phyloP scores from a whole-genome alignment of 2,888 invertebrate genomes.

The Odontocolon sp. region DNA sequence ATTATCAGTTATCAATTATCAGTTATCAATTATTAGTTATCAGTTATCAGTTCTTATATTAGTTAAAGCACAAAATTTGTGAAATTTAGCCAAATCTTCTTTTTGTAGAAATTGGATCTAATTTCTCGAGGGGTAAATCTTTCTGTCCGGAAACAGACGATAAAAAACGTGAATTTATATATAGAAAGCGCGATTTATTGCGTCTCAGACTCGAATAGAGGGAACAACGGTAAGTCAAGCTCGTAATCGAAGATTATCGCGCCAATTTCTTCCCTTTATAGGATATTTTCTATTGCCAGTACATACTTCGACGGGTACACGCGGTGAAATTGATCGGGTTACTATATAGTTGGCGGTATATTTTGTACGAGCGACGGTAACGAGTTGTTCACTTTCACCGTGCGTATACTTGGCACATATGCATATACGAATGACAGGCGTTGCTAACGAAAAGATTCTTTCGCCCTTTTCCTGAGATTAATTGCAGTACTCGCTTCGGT shows the following conservation, averaged over 20 bases:
- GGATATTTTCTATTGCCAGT: conserved; percentile 10
- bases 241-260: conserved; percentile 50
- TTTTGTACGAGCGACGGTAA: no score
- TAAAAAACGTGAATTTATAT: background rate
- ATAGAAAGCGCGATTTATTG: conserved; percentile 5
- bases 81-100: no score
- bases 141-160: background rate
- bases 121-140: background rate
- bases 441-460: conserved; percentile 41
- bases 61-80: no score
- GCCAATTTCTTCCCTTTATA: conserved; percentile 2
- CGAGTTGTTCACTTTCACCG: no score
- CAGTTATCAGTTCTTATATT: no score
- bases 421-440: conserved; percentile 9
- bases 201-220: conserved; percentile 21
- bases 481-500: conserved; percentile 58
- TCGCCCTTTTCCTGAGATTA: conserved; percentile 59
- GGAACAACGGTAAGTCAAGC: conserved; percentile 32
- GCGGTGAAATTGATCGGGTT: no score
- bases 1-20: no score
- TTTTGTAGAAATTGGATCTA: no score
- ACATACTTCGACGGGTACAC: no score
- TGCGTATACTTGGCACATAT: no score
- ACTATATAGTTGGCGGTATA: no score
- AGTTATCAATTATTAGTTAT: no score